Conservation (phyloP, 2,113 vertebrate species). For the Pluvianellus socialis region DNA sequence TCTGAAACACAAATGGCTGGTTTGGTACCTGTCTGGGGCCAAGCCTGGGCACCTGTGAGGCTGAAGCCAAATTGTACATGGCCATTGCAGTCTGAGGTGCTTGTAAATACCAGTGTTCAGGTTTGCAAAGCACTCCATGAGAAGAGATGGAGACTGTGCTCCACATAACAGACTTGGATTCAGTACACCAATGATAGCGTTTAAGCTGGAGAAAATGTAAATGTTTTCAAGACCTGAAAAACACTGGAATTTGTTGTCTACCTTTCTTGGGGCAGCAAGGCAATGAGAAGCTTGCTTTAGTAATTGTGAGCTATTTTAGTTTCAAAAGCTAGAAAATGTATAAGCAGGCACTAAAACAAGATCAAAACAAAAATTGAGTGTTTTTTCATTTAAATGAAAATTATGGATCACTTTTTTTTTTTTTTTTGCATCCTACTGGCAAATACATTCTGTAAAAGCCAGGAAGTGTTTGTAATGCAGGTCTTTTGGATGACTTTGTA, state of each 20-base stretch:
- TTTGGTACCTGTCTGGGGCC: background rate
- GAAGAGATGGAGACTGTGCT: background rate
- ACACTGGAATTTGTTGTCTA: background rate
- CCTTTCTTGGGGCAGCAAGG: background rate
- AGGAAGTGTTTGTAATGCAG: background rate
- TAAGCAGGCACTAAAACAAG: background rate
- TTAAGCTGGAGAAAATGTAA: background rate
- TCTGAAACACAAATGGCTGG: background rate
- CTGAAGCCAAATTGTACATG: background rate
- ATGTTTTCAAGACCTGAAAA: background rate
- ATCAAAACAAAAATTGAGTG: background rate
- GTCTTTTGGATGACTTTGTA: background rate
- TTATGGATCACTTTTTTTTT: background rate
- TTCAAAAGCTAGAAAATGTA: background rate
- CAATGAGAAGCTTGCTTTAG: background rate
- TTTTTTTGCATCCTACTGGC: background rate
- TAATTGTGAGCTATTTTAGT: background rate
- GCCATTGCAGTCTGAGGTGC: background rate
- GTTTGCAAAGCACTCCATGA: background rate
- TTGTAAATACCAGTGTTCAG: background rate
- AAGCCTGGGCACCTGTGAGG: accelerated
- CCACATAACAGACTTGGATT: background rate
- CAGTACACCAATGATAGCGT: accelerated
- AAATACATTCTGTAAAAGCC: background rate
- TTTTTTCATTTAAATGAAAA: background rate